phyloP scores from a whole-genome alignment of 2,797 vertebrate species.

The Propithecus deckenii region DNA sequence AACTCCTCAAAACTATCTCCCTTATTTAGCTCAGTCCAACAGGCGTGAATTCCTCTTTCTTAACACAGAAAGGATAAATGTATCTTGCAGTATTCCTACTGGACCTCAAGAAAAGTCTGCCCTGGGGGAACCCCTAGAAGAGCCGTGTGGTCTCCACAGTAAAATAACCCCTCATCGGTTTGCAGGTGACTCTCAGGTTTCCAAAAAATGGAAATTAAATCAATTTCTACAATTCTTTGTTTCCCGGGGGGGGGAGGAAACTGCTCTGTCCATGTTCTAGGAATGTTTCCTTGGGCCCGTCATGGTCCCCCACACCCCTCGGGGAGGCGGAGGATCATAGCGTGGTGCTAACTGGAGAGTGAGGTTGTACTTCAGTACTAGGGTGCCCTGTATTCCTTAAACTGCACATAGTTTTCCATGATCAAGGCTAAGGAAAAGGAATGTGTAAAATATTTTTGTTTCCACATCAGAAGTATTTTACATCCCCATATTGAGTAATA shows the following conservation, averaged over 20 bases:
- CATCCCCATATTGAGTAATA: background rate
- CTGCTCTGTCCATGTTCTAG: background rate
- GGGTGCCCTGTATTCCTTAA: background rate
- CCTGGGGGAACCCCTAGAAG: background rate
- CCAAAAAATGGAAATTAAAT: background rate
- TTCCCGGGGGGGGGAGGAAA: fast-evolving
- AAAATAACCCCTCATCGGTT: background rate
- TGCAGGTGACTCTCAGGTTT: background rate
- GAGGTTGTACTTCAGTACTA: background rate
- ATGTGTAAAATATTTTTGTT: background rate
- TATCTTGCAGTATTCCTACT: background rate
- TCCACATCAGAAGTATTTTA: background rate
- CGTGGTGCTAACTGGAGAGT: background rate
- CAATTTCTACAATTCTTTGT: background rate
- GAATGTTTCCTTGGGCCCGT: background rate
- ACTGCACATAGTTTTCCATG: background rate
- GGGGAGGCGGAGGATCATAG: background rate
- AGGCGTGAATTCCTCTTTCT: background rate
- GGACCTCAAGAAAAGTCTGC: background rate
- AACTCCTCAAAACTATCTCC: background rate
- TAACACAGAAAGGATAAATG: background rate
- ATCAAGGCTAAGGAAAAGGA: background rate
- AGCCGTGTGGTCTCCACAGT: background rate
- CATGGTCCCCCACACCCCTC: background rate
- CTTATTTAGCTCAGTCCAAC: background rate